Evolutionary conservation across 2,113 vertebrate species (phyloP).

Genomic region (Takifugu flavidus): DNA sequence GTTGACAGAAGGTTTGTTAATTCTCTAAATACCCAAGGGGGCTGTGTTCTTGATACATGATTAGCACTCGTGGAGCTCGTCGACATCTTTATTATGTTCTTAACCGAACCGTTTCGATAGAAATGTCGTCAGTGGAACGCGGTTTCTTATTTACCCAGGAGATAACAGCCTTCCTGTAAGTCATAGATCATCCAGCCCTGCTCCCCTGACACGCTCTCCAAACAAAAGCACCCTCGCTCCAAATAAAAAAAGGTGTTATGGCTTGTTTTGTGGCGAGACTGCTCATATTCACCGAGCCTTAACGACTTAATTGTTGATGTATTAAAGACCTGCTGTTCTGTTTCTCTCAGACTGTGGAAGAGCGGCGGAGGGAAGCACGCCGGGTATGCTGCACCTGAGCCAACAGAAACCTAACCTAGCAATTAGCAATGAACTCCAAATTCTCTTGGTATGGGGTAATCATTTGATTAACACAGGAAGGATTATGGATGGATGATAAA

Average conservation of each 20-base stretch:
- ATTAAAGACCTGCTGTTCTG: conserved; percentile 53
- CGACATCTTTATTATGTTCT: no score
- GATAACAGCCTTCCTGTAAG: conserved; percentile 37
- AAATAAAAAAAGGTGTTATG: conserved; percentile 43
- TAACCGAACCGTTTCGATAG: no score
- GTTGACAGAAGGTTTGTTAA: conserved; percentile 8
- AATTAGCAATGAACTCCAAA: conserved; percentile 65
- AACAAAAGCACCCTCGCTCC: conserved; percentile 23
- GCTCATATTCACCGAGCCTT: conserved; percentile 32
- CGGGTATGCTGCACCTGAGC: conserved; percentile 63
- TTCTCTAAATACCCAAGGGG: background rate
- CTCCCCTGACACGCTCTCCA: conserved; percentile 43
- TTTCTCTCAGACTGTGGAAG: conserved; percentile 43
- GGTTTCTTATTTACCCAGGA: conserved; percentile 33
- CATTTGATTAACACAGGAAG: conserved; percentile 68
- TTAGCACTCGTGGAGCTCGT: no score
- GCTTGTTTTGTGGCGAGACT: conserved; percentile 55
- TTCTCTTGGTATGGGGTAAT: conserved; percentile 69
- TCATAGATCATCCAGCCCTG: conserved; percentile 43
- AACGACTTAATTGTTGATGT: conserved; percentile 61
- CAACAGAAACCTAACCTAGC: conserved; percentile 71
- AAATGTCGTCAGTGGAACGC: background rate
- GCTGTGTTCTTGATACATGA: no score
- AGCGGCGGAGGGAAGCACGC: conserved; percentile 57
- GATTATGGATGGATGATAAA: conserved; percentile 67